Base-by-base conservation (phyloP, 2,797 vertebrate species). In the Phataginus tetradactyla region DNA sequence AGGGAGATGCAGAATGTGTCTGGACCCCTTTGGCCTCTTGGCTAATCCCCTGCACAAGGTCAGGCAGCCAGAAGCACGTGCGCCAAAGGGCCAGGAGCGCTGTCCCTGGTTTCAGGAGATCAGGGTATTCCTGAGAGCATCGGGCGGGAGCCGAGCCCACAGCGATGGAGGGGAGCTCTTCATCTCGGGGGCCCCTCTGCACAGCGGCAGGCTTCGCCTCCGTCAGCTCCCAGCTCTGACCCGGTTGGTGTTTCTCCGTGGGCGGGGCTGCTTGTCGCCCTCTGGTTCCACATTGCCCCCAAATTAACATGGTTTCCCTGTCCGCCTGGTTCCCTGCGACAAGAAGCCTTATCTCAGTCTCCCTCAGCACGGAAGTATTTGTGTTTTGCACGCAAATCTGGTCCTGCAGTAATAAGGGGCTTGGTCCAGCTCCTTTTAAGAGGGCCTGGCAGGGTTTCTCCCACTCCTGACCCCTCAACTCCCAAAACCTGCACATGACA, bases 71-170 rank as follows among this genome's bases (percentile, higher is more conserved):
- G 69, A 72, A 14, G 32, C 39, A 3, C 0, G 12, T 1, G 4
- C 29, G 20, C 39, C 20, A 3, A 32, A 71, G 88, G 42, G n/a
- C 29, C 0, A 1, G 1, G 29, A 7, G 42, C 0, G 0, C 53
- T 23, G 1, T 32, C 29, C 51, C 63, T 11, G 0, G 14, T 1
- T 53, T 37, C 66, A 2, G 1, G 2, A 2, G 1, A 23, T 29
- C 88, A 27, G 51, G 42, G 1, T 21, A 0, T 57, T 21, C 37
- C 7, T 0, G 9, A n/a, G 45, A 27, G 29, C 0, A 2, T 9
- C 53, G 53, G 59, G 5, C 25, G 4, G 18, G 15, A 20, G 59
- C 18, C 0, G 21, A 5, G 34, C 21, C 49, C 18, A 0, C 0
- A 0, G 3, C 5, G 34, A 13, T 5, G 13, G 42, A 32, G 34